These are phyloP conservation scores for Odobenus rosmarus DNA, from an alignment of 2,113 vertebrate genomes.

Conservation along the genomic window DNA sequence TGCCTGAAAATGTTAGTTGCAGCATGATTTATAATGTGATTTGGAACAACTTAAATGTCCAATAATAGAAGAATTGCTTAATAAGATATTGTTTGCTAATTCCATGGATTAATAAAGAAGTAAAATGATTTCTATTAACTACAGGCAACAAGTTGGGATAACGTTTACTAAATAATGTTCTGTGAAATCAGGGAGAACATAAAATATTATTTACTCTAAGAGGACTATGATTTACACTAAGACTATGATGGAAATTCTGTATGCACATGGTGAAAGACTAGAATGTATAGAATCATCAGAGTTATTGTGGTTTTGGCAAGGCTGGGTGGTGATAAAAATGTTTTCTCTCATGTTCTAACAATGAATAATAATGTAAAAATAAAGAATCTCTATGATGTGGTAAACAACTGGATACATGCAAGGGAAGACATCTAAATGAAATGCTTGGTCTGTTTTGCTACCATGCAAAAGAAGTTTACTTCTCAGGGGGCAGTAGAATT, in stretches of 20 bases:
- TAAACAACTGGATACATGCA: not conserved
- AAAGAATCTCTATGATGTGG: not conserved
- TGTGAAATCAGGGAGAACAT: not conserved
- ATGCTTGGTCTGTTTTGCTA: not conserved
- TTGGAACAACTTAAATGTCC: not conserved
- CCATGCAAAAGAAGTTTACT: not conserved
- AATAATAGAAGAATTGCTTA: not conserved
- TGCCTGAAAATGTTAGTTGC: constrained; percentile 13
- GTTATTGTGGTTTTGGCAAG: not conserved
- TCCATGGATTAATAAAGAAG: not conserved
- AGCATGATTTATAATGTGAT: constrained; percentile 41
- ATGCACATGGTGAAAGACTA: not conserved
- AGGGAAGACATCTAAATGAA: not conserved
- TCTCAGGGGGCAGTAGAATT: not conserved
- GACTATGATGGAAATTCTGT: not conserved
- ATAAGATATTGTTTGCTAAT: not conserved
- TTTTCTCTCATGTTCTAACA: not conserved
- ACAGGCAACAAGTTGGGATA: not conserved
- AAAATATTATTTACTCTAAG: not conserved
- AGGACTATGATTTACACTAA: not conserved
- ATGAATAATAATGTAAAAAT: not conserved
- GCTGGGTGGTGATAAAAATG: not conserved
- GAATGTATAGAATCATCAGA: not conserved
- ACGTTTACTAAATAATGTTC: constrained; percentile 8
- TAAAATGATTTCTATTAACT: not conserved